Evolutionary conservation across 2,113 vertebrate genomes (phyloP).

Genomic region (Scatophagus argus): DNA sequence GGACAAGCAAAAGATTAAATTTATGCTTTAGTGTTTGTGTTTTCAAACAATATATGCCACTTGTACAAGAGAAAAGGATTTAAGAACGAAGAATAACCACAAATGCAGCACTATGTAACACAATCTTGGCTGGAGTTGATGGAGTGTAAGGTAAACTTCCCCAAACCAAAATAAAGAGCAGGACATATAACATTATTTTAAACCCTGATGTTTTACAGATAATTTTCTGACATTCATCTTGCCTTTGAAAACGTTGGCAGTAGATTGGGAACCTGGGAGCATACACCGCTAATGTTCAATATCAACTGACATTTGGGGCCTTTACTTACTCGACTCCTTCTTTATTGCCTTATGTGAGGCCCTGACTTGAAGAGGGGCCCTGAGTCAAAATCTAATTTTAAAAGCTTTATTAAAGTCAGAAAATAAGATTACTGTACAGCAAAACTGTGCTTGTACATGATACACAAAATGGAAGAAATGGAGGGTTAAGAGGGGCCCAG

Average conservation of each 20-base stretch:
- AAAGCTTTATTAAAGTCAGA: neutral
- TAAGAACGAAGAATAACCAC: neutral
- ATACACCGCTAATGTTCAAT: neutral
- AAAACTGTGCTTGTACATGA: neutral
- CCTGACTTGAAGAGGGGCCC: neutral
- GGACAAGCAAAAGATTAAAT: neutral
- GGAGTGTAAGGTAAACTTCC: neutral
- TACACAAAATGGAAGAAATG: neutral
- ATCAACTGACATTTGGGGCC: neutral
- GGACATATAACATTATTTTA: neutral
- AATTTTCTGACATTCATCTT: neutral
- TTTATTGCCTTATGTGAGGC: neutral
- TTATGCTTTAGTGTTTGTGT: neutral
- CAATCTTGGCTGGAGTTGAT: neutral
- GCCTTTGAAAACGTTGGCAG: neutral
- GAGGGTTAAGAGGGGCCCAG: neutral
- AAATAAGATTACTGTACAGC: neutral
- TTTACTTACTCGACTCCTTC: neutral
- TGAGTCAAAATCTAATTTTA: neutral
- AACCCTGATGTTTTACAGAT: neutral
- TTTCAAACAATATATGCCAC: neutral
- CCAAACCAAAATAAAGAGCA: conserved; percentile 6
- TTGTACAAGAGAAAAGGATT: neutral
- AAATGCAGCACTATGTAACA: neutral
- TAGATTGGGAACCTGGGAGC: neutral